Base-by-base conservation (phyloP, 2,113 vertebrate genomes). In the Lycaon pictus region DNA sequence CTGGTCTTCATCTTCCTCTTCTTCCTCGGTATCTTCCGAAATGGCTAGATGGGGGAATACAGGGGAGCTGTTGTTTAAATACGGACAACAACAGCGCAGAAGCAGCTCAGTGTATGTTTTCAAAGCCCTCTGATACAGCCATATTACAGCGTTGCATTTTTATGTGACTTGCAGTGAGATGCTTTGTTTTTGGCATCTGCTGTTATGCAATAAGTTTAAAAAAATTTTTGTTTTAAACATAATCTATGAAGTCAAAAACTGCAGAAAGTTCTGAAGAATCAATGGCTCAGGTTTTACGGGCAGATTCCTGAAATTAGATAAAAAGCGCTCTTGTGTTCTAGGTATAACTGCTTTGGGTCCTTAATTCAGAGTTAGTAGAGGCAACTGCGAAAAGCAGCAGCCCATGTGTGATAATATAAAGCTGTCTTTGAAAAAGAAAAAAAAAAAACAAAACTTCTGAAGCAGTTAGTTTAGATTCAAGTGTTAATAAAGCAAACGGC, bases 31-130 rank as follows among this genome's bases (percentile, higher is more conserved):
- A 98, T 99, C 99, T 99, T 99, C 99, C 98, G 99, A 99, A 99
- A 99, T 99, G 99, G 99, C 99, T 99, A 99, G 98, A 99, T 99
- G 99, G 99, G 99, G 99, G 99, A 99, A 99, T 99, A 99, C 99
- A 99, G 98, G 99, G 99, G 99, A 99, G 99, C 99, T 99, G 99
- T 99, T 99, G 99, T 99, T 99, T 99, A 99, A 99, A 99, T 99
- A 99, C 92, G 99, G 99, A 99, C 99, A 99, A 99, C 99, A 99
- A 99, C 99, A 99, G 99, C 99, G 95, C 98, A 99, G 99, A 99
- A 99, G 99, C 99, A 99, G 99, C 99, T 99, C 98, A 99, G 98
- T 99, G 99, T 99, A 99, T 98, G 98, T 99, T 99, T 99, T 98
- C 98, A 99, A 99, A 99, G 98, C 99, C 98, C 99, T 99, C 99